Conservation (phyloP, 2,888 invertebrate genomes). For the Sesia apiformis region DNA sequence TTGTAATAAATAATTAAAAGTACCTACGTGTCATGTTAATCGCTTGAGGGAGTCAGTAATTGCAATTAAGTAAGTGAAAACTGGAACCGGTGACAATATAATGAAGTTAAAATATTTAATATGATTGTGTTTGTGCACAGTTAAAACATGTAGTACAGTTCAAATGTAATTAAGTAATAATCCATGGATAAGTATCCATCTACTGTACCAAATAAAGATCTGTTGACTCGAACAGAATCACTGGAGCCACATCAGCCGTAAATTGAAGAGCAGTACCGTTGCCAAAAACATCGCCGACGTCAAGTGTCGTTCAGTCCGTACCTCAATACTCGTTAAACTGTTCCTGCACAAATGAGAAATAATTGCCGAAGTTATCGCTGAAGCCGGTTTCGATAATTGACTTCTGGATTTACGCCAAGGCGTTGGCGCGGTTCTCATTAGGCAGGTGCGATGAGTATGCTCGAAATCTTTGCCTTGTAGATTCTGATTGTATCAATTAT, state of each 20-base stretch:
- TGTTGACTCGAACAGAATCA: not conserved
- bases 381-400: slow-evolving; percentile 54
- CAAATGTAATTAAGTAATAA: too few species aligned
- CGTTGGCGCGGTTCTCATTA: slow-evolving; percentile 1
- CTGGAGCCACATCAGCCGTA: slow-evolving; percentile 6
- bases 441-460: not conserved
- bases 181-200: too few species aligned
- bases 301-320: slow-evolving; percentile 49
- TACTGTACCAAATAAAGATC: not conserved
- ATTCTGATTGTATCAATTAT: not conserved
- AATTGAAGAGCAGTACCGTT: slow-evolving; percentile 41
- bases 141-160: too few species aligned
- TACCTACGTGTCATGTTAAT: too few species aligned
- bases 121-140: too few species aligned
- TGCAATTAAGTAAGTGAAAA: too few species aligned
- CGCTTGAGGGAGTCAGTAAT: too few species aligned
- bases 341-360: slow-evolving; percentile 54
- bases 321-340: slow-evolving; percentile 54
- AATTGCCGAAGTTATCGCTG: slow-evolving; percentile 51
- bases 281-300: slow-evolving; percentile 45
- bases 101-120: too few species aligned
- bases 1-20: too few species aligned
- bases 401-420: slow-evolving; percentile 57
- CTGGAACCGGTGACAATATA: too few species aligned
- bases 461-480: not conserved